These are phyloP conservation scores for human DNA, from an alignment of 2,113 vertebrate genomes.

Conservation along the genomic window GRCh38 chr11:109812501-109813000, in stretches of 20 bases:
- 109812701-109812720: not conserved
- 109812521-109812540: not conserved
- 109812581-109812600: not conserved
- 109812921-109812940: slow-evolving; percentile 27
- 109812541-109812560: not conserved
- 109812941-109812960: not conserved
- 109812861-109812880: not conserved
- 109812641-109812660: not conserved
- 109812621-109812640: not conserved
- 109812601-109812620: not conserved
- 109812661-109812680: too few relatives aligned
- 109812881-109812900: not conserved
- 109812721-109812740: not conserved
- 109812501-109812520: not conserved
- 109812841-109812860: not conserved
- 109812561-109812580: not conserved
- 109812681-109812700: not conserved
- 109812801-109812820: not conserved
- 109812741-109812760: not conserved
- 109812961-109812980: not conserved
- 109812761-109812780: not conserved
- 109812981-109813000: slow-evolving; percentile 3
- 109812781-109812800: not conserved
- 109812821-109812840: not conserved
- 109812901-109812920: slow-evolving; percentile 7